A percentile compares a stretch with the other conserved stretches of the same genome.
Conservation (phyloP, 2,888 invertebrate species). For the Cephalotes varians region DNA sequence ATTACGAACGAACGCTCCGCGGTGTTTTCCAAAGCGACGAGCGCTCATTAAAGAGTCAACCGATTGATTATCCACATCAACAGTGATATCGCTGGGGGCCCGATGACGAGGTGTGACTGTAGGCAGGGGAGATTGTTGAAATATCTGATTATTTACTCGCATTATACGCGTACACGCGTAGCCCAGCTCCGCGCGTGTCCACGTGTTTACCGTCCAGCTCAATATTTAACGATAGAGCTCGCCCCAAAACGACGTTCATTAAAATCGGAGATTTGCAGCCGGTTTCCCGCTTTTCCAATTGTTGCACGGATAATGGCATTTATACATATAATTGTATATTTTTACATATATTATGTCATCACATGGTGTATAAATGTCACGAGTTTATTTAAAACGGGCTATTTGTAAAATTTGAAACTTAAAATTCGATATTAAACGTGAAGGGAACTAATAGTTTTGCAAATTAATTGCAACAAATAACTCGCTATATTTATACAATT, state of each 20-base stretch:
- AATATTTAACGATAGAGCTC: slow-evolving; percentile 46
- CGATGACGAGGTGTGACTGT: slow-evolving; percentile 21
- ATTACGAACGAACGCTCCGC: slow-evolving; percentile 45
- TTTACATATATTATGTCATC: not conserved
- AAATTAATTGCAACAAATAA: not conserved
- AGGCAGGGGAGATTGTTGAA: slow-evolving; percentile 35
- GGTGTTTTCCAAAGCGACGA: slow-evolving; percentile 62
- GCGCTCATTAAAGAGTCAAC: slow-evolving; percentile 61
- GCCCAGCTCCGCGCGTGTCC: slow-evolving; percentile 10
- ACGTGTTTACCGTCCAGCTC: slow-evolving; percentile 47
- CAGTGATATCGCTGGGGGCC: not conserved
- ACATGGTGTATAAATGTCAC: not conserved
- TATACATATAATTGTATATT: not conserved
- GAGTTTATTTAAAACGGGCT: not conserved
- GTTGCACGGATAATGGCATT: not conserved
- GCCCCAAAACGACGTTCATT: slow-evolving; percentile 44
- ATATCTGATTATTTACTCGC: slow-evolving; percentile 60
- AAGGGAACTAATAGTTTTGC: not conserved
- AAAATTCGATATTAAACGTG: not conserved
- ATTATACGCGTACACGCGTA: slow-evolving; percentile 48
- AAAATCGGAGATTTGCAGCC: slow-evolving; percentile 20
- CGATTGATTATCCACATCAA: slow-evolving; percentile 50
- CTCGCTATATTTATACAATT: not conserved
- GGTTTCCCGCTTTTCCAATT: slow-evolving; percentile 12
- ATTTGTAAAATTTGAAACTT: not conserved